Percentiles rank a stretch among this genome's conserved stretches.
These are phyloP conservation scores for Cheilosia soror DNA, from an alignment of 2,888 invertebrate species.

Conservation along the genomic window DNA sequence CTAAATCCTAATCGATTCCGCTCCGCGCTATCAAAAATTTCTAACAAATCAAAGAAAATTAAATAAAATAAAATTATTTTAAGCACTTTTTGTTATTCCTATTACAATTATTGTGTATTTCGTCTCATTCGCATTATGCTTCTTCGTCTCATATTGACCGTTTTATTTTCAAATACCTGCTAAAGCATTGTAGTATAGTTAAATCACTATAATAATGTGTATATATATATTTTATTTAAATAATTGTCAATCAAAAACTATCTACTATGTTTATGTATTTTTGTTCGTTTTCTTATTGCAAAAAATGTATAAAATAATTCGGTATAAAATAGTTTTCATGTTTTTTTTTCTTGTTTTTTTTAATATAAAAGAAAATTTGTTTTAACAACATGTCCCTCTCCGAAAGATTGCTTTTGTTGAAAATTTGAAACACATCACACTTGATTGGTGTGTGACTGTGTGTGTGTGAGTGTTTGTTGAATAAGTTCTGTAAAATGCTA, in stretches of 20 bases:
- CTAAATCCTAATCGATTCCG: constrained; percentile 19
- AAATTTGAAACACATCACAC: constrained; percentile 45
- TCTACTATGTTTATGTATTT: constrained; percentile 64
- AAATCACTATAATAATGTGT: constrained; percentile 55
- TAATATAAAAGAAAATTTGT: constrained; percentile 55
- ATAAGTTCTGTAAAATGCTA: constrained; percentile 46
- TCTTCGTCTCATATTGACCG: background rate
- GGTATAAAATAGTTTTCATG: constrained; percentile 66
- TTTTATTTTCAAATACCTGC: constrained; percentile 35
- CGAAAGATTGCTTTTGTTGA: constrained; percentile 40
- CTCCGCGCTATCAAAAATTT: constrained; percentile 25
- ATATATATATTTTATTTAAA: constrained; percentile 43
- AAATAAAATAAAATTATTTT: constrained; percentile 43
- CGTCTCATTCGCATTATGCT: constrained; percentile 29
- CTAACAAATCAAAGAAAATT: constrained; percentile 47
- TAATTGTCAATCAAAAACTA: constrained; percentile 70
- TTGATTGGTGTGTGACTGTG: constrained; percentile 7
- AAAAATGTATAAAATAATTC: constrained; percentile 73
- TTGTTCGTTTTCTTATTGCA: constrained; percentile 58
- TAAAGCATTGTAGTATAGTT: constrained; percentile 50
- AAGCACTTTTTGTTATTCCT: constrained; percentile 50
- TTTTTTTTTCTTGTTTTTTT: constrained; percentile 15
- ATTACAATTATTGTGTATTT: constrained; percentile 61
- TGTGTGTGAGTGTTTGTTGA: background rate
- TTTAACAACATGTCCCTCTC: constrained; percentile 16